Conservation (phyloP, 2,888 invertebrate genomes). For the Dorcus hopei region DNA sequence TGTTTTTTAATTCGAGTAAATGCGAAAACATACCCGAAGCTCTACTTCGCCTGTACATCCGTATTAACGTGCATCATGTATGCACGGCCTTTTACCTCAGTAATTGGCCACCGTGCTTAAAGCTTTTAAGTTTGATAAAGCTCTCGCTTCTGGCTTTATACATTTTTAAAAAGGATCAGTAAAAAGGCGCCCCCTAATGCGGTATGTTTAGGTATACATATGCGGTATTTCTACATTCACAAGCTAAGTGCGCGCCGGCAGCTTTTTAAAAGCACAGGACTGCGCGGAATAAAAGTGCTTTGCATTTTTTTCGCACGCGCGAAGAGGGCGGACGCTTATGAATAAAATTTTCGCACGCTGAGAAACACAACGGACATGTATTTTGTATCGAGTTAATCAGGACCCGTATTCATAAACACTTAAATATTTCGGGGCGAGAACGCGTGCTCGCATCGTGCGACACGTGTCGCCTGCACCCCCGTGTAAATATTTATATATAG, state of each 20-base stretch:
- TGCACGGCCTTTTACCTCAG: conserved; percentile 49
- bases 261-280: conserved; percentile 7
- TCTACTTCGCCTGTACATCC: conserved; percentile 11
- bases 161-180: conserved; percentile 46
- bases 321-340: no score
- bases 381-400: conserved; percentile 26
- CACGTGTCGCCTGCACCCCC: conserved; percentile 18
- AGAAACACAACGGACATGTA: not conserved
- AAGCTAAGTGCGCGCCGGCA: conserved; percentile 10
- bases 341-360: not conserved
- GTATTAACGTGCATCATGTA: conserved; percentile 44
- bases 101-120: conserved; percentile 52
- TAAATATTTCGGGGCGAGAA: conserved; percentile 13
- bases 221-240: conserved; percentile 27
- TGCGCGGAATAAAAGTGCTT: no score
- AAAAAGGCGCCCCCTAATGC: conserved; percentile 32
- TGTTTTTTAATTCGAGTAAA: not conserved
- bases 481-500: conserved; percentile 32
- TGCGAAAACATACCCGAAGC: not conserved
- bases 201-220: conserved; percentile 22
- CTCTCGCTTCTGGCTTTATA: conserved; percentile 49
- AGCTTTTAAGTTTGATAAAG: conserved; percentile 50
- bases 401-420: conserved; percentile 23
- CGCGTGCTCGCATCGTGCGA: conserved; percentile 17
- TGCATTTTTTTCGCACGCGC: no score